phyloP scores from a whole-genome alignment of 2,888 invertebrate genomes.

The Melanotus villosus region DNA sequence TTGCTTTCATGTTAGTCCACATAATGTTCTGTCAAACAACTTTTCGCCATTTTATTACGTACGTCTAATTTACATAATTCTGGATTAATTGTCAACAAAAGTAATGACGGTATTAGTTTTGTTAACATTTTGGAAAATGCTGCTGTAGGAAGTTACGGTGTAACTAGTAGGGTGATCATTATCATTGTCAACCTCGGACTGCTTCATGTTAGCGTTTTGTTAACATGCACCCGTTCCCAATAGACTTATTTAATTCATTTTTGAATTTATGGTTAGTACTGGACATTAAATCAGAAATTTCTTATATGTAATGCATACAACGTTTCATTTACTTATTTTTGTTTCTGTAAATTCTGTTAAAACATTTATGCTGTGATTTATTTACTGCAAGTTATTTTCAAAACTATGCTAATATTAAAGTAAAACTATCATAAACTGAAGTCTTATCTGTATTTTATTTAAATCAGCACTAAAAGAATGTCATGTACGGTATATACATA shows the following conservation, averaged over 20 bases:
- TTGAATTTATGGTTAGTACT: constrained; percentile 26
- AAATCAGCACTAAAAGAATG: too few relatives aligned
- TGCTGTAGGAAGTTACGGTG: neutral
- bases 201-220: constrained; percentile 17
- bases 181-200: constrained; percentile 22
- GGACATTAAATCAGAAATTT: neutral
- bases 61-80: neutral
- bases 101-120: neutral
- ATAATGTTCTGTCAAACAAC: neutral
- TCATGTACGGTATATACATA: too few relatives aligned
- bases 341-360: too few relatives aligned
- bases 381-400: too few relatives aligned
- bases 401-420: too few relatives aligned
- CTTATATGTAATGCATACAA: too few relatives aligned
- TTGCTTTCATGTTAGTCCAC: neutral
- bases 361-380: too few relatives aligned
- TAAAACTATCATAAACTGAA: too few relatives aligned
- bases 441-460: too few relatives aligned
- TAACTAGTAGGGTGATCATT: constrained; percentile 4
- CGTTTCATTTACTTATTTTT: too few relatives aligned
- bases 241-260: constrained; percentile 27
- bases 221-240: constrained; percentile 11
- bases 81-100: too few relatives aligned
- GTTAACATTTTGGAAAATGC: constrained; percentile 1
- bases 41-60: constrained; percentile 9